Evolutionary conservation across 2,888 invertebrate species (phyloP).

Genomic region (Coenonympha glycerion): DNA sequence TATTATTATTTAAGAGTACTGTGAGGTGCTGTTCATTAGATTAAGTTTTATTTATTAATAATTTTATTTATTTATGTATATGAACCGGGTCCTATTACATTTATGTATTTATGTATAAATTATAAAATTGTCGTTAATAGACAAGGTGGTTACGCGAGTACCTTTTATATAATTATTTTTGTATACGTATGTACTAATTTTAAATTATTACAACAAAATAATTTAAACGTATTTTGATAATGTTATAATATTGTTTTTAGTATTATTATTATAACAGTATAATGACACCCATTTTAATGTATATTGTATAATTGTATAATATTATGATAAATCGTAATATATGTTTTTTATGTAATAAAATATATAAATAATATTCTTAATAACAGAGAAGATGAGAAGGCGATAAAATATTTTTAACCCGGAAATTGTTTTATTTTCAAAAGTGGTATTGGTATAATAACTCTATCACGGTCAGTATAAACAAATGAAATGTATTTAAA

Average conservation of each 20-base stretch:
- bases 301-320: constrained; percentile 5
- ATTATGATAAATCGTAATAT: constrained; percentile 13
- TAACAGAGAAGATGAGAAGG: constrained; percentile 4
- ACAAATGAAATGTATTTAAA: neutral
- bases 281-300: constrained; percentile 14
- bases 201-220: constrained; percentile 21
- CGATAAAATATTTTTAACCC: constrained; percentile 27
- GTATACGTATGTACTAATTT: constrained; percentile 25
- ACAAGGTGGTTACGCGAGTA: constrained; percentile 72
- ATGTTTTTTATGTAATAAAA: constrained; percentile 14
- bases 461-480: constrained; percentile 15
- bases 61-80: constrained; percentile 32
- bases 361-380: constrained; percentile 17
- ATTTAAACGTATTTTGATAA: constrained; percentile 17
- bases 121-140: constrained; percentile 36
- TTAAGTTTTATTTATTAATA: constrained; percentile 39
- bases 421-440: constrained; percentile 25
- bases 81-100: constrained; percentile 30
- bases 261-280: constrained; percentile 15
- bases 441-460: neutral
- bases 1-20: neutral
- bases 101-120: constrained; percentile 30
- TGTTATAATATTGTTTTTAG: constrained; percentile 11
- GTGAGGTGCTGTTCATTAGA: constrained; percentile 31
- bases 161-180: constrained; percentile 45